Base-by-base conservation (phyloP, 2,797 vertebrate species). In the Platyrinchus mystaceus region DNA sequence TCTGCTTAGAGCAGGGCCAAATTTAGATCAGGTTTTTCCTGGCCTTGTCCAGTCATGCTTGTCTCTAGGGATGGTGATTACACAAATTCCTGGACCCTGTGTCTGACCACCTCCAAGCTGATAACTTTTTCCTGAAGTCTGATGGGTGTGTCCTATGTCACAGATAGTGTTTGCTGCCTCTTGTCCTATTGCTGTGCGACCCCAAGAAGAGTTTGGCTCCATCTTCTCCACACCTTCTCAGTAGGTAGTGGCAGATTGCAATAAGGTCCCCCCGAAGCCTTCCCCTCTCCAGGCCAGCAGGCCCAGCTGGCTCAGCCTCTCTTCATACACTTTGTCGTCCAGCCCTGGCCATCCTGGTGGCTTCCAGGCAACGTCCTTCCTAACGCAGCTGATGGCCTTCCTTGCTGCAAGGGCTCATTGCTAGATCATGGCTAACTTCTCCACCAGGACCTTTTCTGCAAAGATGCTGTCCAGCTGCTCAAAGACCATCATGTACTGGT, bases 81-180 rank as follows among this genome's bases (percentile, higher is more conserved):
- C 30, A 58, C 21, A 81, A 27, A 86, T 62, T 60, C 52, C 55
- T 36, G 28, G 11, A 5, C 11, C 12, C 23, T 60, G 12, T 52
- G 32, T 64, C 66, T 83, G 59, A 46, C 24, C 6, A 43, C 13
- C 28, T 77, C 64, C 46, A 13, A 3, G 28, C 12, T 34, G 37
- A 49, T 5, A 6, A 3, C 37, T 41, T 60, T 58, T 56, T 58
- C 67, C 70, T 89, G 16, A 81, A 56, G 34, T 30, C 69, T 46
- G 13, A 1, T 43, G 23, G 1, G 2, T 55, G 12, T 16, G 27
- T 47, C 28, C 8, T 49, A 0, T 7, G 13, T 58, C 3, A 0
- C 8, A 62, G 2, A 2, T 80, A 7, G 26, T 15, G 8, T 46
- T 80, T 69, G 43, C 63, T 76, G 50, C 39, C 36, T 83, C 47